Base-by-base conservation (phyloP, 2,888 invertebrate genomes). In the Dicyrtomina minuta region DNA sequence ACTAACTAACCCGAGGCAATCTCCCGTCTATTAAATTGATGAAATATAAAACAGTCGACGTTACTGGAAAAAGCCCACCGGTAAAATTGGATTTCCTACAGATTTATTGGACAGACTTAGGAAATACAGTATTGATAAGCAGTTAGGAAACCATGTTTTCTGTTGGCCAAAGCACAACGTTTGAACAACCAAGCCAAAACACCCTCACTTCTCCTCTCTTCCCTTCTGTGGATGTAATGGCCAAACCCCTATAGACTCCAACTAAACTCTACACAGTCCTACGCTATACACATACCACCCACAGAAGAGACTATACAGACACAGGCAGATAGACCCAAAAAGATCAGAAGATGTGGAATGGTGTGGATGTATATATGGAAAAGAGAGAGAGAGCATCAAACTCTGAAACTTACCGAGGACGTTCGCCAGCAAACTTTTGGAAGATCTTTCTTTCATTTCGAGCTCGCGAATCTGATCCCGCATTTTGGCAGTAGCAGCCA, bases 391-490 rank as follows among this genome's bases (percentile, higher is more conserved):
- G 17, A 22, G 60, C 12, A 24, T 43, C n/a, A n/a, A 56, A 53
- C 44, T 2, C 24, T 5, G 26, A 39, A 12, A 53, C 76, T 76
- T 73, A 78, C 78, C 78, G 81, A 96, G 88, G 81, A 96, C 95
- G 85, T 96, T 96, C 80, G 96, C 96, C 81, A 97, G 87, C 80
- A 97, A 87, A 82, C 94, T 94, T 85, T 95, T 94, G 81, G 95
- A 95, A 79, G 95, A 95, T 81, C 91, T 88, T 83, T 93, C 93
- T 82, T 91, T 91, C 81, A 94, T 86, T 85, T 93, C 92, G 81
- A 92, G 86, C 84, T 93, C 93, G 68, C 90, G 87, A 83, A 92
- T 87, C 81, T 92, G 89, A 81, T 89, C 78, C 77, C 78, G 75
- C 78, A 78, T 78, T 75, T 78, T 78, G 75, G 78, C 78, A 76